Evolutionary conservation across 1,140 invertebrate species (phyloP), one percentile per base, ranked within the genome.

Genomic region (Leucophenga varia): DNA sequence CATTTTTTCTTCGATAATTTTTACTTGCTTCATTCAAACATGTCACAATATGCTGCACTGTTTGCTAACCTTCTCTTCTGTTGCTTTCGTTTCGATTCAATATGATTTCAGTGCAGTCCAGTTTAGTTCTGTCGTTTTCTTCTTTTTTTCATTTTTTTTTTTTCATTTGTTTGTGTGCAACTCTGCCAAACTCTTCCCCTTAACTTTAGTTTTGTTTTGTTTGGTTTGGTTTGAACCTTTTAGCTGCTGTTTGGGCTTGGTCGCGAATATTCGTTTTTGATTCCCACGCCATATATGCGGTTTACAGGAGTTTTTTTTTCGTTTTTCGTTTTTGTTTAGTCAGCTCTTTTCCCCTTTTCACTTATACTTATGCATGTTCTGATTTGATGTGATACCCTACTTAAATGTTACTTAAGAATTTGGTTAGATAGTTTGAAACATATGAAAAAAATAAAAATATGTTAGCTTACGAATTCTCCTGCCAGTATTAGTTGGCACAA

Each of bases 121-220:
- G 53, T 56, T 55, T 55, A 52, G 45, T 57, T 57, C 39, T 36
- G 42, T 43, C 47, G 50, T 49, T 54, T 54, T 50, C 25, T 28
- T 37, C 21, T 43, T 38, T 43, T 35, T 18, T 21, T 30, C 19
- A 19, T 28, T 34, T 21, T 43, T 44, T n/a, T n/a, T n/a, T n/a
- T n/a, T n/a, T n/a, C 25, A 21, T 37, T 30, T 17, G 5, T 38
- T 21, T 30, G 9, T 30, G 12, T 18, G 17, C 16, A 3, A 14
- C 22, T 25, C 5, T 10, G 5, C 5, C 22, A 25, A 25, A 5
- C 22, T 25, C 22, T 25, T 5, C 22, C 22, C 22, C 22, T 25
- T 10, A 25, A 10, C 22, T 25, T 25, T 25, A 25, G 31, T 6
- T 34, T 9, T 34, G 31, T n/a, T 34, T n/a, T n/a, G 31, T 34